A percentile compares a stretch with the other conserved stretches of the same genome.
Conservation (phyloP, 2,888 invertebrate genomes). For the Ormyrus pomaceus region DNA sequence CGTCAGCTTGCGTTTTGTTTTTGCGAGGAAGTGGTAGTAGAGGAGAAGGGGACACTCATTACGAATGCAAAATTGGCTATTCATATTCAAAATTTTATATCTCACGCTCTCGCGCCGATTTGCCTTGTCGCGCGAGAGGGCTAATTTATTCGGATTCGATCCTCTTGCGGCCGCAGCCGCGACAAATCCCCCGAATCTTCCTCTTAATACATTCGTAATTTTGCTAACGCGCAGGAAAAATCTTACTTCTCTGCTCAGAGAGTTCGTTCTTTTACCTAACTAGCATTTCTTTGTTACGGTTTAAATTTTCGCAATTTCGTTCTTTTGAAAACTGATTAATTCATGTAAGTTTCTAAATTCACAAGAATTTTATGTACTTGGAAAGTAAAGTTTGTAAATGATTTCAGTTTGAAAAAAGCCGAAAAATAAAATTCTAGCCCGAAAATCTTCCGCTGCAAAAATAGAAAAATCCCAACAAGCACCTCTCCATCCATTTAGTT, state of each 20-base stretch:
- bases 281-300: too few relatives aligned
- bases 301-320: too few relatives aligned
- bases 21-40: constrained; percentile 42
- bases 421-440: too few relatives aligned
- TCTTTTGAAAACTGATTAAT: too few relatives aligned
- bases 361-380: too few relatives aligned
- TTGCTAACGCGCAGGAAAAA: constrained; percentile 37
- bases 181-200: constrained; percentile 70
- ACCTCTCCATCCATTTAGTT: too few relatives aligned
- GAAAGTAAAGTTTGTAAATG: too few relatives aligned
- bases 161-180: constrained; percentile 62
- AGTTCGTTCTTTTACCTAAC: constrained; percentile 9
- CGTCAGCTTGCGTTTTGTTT: constrained; percentile 77
- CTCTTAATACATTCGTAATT: constrained; percentile 56
- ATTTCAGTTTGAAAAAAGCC: too few relatives aligned
- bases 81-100: constrained; percentile 95
- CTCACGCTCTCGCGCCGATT: constrained; percentile 72
- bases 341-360: too few relatives aligned
- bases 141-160: constrained; percentile 57
- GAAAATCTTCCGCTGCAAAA: too few relatives aligned
- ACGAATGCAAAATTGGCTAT: constrained; percentile 91
- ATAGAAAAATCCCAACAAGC: too few relatives aligned
- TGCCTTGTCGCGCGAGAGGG: constrained; percentile 15
- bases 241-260: not conserved
- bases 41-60: constrained; percentile 82